A percentile compares a stretch with the other conserved stretches of the same genome.
Evolutionary conservation across 2,797 vertebrate genomes (phyloP).

Genomic region (Lateolabrax maculatus): DNA sequence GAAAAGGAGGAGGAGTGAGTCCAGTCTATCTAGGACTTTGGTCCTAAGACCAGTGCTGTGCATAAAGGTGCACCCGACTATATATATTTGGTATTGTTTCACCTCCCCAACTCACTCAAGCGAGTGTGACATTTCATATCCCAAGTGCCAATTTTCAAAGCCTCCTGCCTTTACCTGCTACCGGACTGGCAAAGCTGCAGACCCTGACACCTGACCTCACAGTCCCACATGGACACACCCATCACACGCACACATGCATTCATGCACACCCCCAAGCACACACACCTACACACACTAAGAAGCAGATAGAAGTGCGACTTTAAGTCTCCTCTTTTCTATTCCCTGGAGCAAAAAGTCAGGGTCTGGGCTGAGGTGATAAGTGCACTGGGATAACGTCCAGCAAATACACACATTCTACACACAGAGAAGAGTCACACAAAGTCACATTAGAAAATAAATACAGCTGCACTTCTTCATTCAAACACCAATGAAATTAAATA

Average conservation of each 20-base stretch:
- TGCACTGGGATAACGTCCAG: slow-evolving; percentile 66
- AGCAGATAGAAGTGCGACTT: slow-evolving; percentile 59
- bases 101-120: slow-evolving; percentile 24
- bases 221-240: no score
- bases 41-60: not conserved
- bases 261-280: slow-evolving; percentile 16
- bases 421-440: slow-evolving; percentile 22
- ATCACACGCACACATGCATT: slow-evolving; percentile 37
- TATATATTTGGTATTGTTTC: slow-evolving; percentile 38
- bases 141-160: slow-evolving; percentile 16
- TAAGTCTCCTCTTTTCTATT: slow-evolving; percentile 61
- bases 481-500: slow-evolving; percentile 38
- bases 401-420: slow-evolving; percentile 30
- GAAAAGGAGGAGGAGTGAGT: not conserved
- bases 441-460: slow-evolving; percentile 25
- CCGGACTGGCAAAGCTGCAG: slow-evolving; percentile 19
- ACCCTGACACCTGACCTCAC: slow-evolving; percentile 3
- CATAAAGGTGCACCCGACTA: slow-evolving; percentile 20
- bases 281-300: slow-evolving; percentile 42
- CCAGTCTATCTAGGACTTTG: not conserved
- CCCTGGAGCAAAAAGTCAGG: slow-evolving; percentile 71
- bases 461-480: slow-evolving; percentile 31
- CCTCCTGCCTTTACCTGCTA: slow-evolving; percentile 25
- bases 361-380: slow-evolving; percentile 82
- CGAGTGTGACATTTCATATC: slow-evolving; percentile 44